Base-by-base conservation (phyloP, 2,888 invertebrate genomes). In the Tanypteryx hageni region DNA sequence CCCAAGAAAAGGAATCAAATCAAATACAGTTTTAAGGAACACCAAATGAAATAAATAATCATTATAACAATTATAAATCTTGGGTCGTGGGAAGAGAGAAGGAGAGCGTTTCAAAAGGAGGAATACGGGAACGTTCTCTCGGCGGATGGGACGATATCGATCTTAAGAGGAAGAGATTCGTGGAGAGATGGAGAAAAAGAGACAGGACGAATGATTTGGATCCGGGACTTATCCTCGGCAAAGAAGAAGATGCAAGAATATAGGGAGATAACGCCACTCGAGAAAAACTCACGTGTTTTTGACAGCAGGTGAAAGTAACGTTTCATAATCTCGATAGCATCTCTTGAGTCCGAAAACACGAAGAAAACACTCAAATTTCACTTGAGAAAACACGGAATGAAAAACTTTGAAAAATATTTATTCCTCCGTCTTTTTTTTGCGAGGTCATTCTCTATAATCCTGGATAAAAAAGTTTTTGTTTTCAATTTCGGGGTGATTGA, bases 231-330 rank as follows among this genome's bases (percentile, higher is more conserved):
- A 76, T 76, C 76, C 76, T 13, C 22, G 27, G 76, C 14, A 5
- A 44, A 44, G 44, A 44, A 5, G 44, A 44, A 44, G 44, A 44
- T 44, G 44, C 44, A 44, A 5, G 44, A 44, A 3, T 5, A 44
- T 44, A 44, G 76, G 76, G 9, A 27, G 61, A 18, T 13, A 18
- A 18, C 61, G 76, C 76, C 27, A 27, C 27, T 22, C 22, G 76
- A 27, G 76, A 27, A 76, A 76, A 22, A n/a, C 76, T 76, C 76
- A 76, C 76, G 76, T 76, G 76, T 76, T 76, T 76, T 27, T 76
- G 76, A 76, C 76, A 76, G 22, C 22, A 76, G 76, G 76, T 76
- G 76, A 76, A 76, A 76, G 76, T 76, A 22, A 76, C 76, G n/a
- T 76, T 76, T 27, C 76, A 76, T 76, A 76, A 76, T 27, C 76